A percentile compares a stretch with the other conserved stretches of the same genome.
Conservation (phyloP, 2,113 vertebrate species). For the Lonchura striata region DNA sequence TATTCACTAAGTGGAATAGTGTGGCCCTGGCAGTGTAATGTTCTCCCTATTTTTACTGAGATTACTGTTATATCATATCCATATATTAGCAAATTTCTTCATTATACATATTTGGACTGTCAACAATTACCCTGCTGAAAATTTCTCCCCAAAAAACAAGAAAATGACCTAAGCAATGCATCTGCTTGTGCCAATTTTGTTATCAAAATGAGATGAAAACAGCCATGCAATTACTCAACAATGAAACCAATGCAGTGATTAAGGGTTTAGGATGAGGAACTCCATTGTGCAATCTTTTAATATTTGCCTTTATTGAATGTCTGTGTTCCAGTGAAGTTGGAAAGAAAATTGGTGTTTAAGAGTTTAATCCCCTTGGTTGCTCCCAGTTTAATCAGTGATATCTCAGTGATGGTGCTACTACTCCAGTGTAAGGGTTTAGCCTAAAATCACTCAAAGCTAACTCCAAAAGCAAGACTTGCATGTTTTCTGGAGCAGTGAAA, state of each 20-base stretch:
- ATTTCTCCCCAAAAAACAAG: neutral
- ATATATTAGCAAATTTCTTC: neutral
- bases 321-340: neutral
- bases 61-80: neutral
- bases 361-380: neutral
- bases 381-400: neutral
- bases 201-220: neutral
- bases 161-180: neutral
- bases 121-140: neutral
- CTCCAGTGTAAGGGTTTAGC: neutral
- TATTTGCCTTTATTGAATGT: neutral
- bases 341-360: neutral
- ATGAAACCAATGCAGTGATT: neutral
- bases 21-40: neutral
- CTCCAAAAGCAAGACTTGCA: neutral
- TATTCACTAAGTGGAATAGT: neutral
- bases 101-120: neutral
- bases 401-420: neutral
- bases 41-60: neutral
- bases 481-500: neutral
- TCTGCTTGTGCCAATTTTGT: neutral
- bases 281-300: neutral
- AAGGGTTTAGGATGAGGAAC: accelerated
- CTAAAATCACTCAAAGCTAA: neutral
- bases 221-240: neutral